Base-by-base conservation (phyloP, 92 coral and sea anemone species). In the Palythoa heliodiscus region DNA sequence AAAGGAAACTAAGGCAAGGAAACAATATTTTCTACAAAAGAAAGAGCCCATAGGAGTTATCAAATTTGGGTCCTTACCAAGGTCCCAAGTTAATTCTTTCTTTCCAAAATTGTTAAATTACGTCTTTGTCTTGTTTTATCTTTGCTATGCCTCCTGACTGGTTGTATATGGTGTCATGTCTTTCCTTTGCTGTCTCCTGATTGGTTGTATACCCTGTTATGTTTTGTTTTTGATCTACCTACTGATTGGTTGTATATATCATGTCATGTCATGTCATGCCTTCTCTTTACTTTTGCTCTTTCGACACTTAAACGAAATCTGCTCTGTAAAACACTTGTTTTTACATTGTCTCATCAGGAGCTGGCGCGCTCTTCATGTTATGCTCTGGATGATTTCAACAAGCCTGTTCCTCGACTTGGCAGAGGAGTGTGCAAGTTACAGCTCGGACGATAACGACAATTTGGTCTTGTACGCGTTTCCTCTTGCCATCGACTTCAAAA, bases 401-500 rank as follows among this genome's bases (percentile, higher is more conserved):
- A 89, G 90, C 20, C 82, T 92, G 8, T 76, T 68, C 60, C 82
- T 88, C 12, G 91, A 88, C 22, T 68, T 88, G 76, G 76, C 83
- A 0, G 94, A 91, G 47, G 94, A 91, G 75, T 87, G 87, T 11
- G 77, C 77, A 0, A 76, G 86, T 58, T 88, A 82, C 68, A 84
- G 86, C 43, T 69, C 74, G 25, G 88, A 71, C 17, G 85, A 89
- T 38, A 82, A 89, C 6, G 80, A 86, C 75, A 54, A 66, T n/a
- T 64, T 90, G 70, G 87, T 83, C 11, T 4, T 83, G 24, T 92
- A 92, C 78, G 82, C 75, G 3, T 84, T 92, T 75, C 95, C 95
- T 16, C 77, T 92, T 3, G 95, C 95, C 23, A 92, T 92, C 74
- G 95, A 92, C 83, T 92, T 92, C 71, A 92, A 92, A 70, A 86